Percentiles rank a stretch among this genome's conserved stretches.
Evolutionary conservation across 2,888 invertebrate genomes (phyloP).

Genomic region (Noctuana brunneofusca): DNA sequence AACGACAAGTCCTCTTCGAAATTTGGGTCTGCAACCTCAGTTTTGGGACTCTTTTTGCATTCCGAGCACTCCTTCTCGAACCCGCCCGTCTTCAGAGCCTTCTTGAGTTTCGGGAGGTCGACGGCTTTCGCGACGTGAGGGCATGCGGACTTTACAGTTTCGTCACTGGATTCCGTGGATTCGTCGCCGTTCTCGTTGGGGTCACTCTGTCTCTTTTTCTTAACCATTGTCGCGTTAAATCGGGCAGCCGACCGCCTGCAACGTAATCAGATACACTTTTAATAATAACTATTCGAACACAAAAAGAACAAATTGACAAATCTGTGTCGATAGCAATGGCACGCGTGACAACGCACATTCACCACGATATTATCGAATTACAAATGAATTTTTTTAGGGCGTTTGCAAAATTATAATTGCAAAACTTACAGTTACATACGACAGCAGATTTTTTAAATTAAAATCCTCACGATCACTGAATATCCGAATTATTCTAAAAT

Average conservation of each 20-base stretch:
- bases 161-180: slow-evolving; percentile 89
- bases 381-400: slow-evolving; percentile 42
- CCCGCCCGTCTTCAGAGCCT: slow-evolving; percentile 78
- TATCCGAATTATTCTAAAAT: slow-evolving; percentile 41
- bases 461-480: slow-evolving; percentile 36
- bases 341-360: slow-evolving; percentile 82
- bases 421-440: slow-evolving; percentile 74
- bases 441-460: slow-evolving; percentile 51
- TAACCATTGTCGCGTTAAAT: slow-evolving; percentile 83
- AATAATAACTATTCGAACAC: slow-evolving; percentile 76
- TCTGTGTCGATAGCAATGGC: slow-evolving; percentile 80
- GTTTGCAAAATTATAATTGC: slow-evolving; percentile 46
- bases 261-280: slow-evolving; percentile 80
- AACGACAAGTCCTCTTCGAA: slow-evolving; percentile 80
- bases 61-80: slow-evolving; percentile 82
- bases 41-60: slow-evolving; percentile 79
- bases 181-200: slow-evolving; percentile 84
- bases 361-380: slow-evolving; percentile 50
- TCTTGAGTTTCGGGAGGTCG: slow-evolving; percentile 84
- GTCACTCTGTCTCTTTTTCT: slow-evolving; percentile 88
- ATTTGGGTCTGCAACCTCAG: slow-evolving; percentile 70
- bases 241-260: slow-evolving; percentile 68
- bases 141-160: slow-evolving; percentile 85
- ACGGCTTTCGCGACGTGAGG: slow-evolving; percentile 87
- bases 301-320: slow-evolving; percentile 81